phyloP scores from a whole-genome alignment of 2,888 invertebrate genomes.

The Cheiracanthium punctorium region DNA sequence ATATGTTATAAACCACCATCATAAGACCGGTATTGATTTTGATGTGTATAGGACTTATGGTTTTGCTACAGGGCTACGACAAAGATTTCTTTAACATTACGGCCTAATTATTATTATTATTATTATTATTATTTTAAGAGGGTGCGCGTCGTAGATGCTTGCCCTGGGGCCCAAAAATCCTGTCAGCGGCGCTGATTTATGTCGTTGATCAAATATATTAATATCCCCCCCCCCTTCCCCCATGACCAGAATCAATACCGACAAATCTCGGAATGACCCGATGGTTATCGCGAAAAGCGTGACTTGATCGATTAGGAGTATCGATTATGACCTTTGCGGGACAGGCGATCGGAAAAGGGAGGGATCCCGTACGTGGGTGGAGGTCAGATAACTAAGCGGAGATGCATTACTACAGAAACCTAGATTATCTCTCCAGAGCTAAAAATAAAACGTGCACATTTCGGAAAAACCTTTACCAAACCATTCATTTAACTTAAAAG shows the following conservation, averaged over 20 bases:
- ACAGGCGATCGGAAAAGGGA: conserved; percentile 5
- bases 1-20: no score
- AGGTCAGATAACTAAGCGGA: not conserved
- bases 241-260: not conserved
- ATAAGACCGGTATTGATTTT: no score
- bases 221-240: not conserved
- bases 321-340: conserved; percentile 60
- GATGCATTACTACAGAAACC: no score
- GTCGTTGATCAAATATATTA: not conserved
- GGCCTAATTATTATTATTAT: no score
- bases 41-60: not conserved
- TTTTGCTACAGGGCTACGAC: no score
- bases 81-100: no score
- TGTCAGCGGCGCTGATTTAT: not conserved
- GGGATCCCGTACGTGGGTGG: not conserved
- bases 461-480: no score
- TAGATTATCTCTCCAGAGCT: no score
- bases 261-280: conserved; percentile 2
- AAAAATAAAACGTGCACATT: no score
- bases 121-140: no score
- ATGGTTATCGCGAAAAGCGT: conserved; percentile 59
- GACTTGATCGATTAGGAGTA: conserved; percentile 64
- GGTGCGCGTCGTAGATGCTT: not conserved
- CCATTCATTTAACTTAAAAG: no score
- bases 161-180: no score